Conservation (phyloP, 37 sponge, comb jelly and placozoan genomes). For the Geodia barretti region DNA sequence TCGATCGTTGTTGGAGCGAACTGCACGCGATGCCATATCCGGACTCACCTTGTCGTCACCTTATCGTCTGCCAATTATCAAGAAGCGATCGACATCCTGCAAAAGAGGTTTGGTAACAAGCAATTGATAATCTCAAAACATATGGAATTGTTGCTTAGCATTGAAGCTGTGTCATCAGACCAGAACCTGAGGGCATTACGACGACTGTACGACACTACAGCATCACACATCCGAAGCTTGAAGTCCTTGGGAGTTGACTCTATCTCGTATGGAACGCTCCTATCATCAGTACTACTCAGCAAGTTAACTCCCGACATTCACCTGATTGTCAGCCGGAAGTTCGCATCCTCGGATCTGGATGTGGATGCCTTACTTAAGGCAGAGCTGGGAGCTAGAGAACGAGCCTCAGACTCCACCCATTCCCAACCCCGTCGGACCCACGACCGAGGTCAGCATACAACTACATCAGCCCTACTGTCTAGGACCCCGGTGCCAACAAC, state of each 20-base stretch:
- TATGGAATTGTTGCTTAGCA: conserved; percentile 30
- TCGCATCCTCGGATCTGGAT: background rate
- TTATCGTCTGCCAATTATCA: conserved; percentile 25
- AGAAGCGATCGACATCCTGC: conserved; percentile 21
- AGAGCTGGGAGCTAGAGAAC: conserved; percentile 34
- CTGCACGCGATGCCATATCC: conserved; percentile 29
- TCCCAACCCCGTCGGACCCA: background rate
- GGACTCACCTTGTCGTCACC: conserved; percentile 8
- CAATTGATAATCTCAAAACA: conserved; percentile 31
- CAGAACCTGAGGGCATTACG: conserved; percentile 7
- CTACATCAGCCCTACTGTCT: conserved; percentile 18
- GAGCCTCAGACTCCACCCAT: conserved; percentile 16
- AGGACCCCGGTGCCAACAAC: conserved; percentile 1
- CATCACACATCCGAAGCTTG: conserved; percentile 39
- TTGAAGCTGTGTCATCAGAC: conserved; percentile 17
- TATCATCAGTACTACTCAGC: conserved; percentile 27
- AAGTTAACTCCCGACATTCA: conserved; percentile 28
- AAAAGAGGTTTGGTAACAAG: conserved; percentile 42
- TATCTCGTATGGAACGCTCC: conserved; percentile 32
- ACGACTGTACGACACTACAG: conserved; percentile 20
- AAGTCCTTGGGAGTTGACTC: conserved; percentile 23
- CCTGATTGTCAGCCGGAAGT: conserved; percentile 27
- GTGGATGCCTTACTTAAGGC: background rate
- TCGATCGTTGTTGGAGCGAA: conserved; percentile 19
- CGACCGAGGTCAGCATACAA: background rate